Evolutionary conservation across 2,888 invertebrate genomes (phyloP).

Genomic region (Meiosimyza decipiens): DNA sequence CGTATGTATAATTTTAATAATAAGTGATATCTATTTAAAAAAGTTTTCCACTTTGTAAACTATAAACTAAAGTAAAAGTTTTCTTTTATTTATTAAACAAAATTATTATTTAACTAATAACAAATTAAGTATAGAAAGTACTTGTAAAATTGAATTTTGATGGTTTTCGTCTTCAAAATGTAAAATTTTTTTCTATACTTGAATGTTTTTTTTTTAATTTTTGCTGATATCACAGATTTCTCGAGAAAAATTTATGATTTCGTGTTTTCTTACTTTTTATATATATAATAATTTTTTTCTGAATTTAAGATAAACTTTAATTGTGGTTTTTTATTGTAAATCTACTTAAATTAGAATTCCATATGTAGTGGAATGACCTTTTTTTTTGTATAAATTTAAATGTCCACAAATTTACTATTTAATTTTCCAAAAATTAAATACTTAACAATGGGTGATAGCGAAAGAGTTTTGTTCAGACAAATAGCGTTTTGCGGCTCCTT

Average conservation of each 20-base stretch:
- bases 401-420: too few species aligned
- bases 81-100: neutral
- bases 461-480: too few species aligned
- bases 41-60: constrained; percentile 6
- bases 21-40: constrained; percentile 11
- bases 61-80: constrained; percentile 8
- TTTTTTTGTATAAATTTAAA: too few species aligned
- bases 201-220: constrained; percentile 6
- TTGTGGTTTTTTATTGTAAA: too few species aligned
- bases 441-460: too few species aligned
- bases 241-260: constrained; percentile 23
- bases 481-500: too few species aligned
- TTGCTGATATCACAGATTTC: constrained; percentile 25
- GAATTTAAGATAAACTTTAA: neutral
- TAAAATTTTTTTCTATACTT: constrained; percentile 9
- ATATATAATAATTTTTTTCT: neutral
- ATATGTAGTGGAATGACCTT: too few species aligned
- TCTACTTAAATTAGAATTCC: too few species aligned
- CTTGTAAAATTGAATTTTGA: constrained; percentile 24
- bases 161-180: constrained; percentile 22
- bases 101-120: neutral
- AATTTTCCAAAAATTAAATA: too few species aligned
- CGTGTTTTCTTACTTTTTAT: constrained; percentile 4
- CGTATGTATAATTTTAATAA: constrained; percentile 1
- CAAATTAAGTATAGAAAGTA: constrained; percentile 20